Conservation (phyloP, 2,888 invertebrate species). For the Eubasilissa splendida region DNA sequence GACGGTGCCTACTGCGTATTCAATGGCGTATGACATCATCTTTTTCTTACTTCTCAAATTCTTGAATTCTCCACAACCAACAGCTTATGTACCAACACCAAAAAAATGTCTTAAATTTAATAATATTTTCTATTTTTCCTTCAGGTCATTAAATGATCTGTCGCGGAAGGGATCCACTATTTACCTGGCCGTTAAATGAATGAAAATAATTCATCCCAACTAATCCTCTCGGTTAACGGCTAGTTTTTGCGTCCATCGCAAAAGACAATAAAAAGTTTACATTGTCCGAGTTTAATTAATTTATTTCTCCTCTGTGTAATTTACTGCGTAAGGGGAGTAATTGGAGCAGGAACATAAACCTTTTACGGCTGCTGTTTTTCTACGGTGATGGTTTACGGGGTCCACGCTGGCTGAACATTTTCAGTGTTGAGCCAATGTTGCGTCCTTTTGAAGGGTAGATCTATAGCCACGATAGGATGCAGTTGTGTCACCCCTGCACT, state of each 20-base stretch:
- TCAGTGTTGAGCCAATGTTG: no score
- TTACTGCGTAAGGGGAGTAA: conserved; percentile 26
- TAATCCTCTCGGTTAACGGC: neutral
- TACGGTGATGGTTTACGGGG: neutral
- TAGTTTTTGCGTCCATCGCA: conserved; percentile 1
- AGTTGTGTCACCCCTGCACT: no score
- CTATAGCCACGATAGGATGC: no score
- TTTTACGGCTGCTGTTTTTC: conserved; percentile 19
- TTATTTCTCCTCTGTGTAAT: conserved; percentile 32
- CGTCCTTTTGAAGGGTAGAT: no score
- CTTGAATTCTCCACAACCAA: no score
- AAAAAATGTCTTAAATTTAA: no score
- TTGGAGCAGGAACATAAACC: conserved; percentile 12
- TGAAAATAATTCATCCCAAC: neutral
- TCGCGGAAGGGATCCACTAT: neutral
- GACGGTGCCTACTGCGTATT: no score
- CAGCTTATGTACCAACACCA: no score
- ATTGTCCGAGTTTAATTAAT: conserved; percentile 33
- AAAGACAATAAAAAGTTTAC: conserved; percentile 32
- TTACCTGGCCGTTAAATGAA: neutral
- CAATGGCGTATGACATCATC: no score
- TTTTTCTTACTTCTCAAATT: no score
- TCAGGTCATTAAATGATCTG: no score
- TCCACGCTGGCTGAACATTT: neutral
- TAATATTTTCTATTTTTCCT: no score